A percentile compares a stretch with the other conserved stretches of the same genome.
Conservation (phyloP, 2,888 invertebrate genomes). For the Barypeithes pellucidus region DNA sequence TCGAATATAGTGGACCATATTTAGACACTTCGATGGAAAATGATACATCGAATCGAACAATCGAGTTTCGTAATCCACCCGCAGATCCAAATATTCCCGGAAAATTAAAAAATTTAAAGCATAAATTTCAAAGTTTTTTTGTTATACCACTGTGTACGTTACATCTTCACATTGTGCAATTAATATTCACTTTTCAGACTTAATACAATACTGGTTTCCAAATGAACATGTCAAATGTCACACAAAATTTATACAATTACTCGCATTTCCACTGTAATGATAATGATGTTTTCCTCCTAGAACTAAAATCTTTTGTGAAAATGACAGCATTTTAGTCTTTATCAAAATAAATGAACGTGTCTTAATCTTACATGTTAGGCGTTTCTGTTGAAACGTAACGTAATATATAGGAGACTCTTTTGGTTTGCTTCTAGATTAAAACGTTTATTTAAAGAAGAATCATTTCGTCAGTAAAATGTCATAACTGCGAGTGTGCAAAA, state of each 20-base stretch:
- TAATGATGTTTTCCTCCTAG: conserved; percentile 20
- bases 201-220: not conserved
- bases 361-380: not conserved
- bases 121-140: no score
- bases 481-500: no score
- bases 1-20: no score
- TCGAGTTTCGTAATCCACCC: no score
- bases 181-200: not conserved
- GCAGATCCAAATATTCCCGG: no score
- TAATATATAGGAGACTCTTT: not conserved
- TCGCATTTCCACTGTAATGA: conserved; percentile 18
- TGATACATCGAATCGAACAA: no score
- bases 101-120: no score
- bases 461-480: no score
- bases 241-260: conserved; percentile 7
- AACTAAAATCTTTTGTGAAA: conserved; percentile 30
- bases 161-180: not conserved
- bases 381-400: not conserved
- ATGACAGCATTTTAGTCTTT: conserved; percentile 29
- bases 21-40: no score
- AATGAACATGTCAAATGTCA: not conserved
- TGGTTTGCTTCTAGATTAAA: no score
- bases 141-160: no score
- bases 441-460: no score
- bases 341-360: conserved; percentile 18